These are phyloP conservation scores for Atherinosoma microstoma DNA, from an alignment of 2,797 vertebrate genomes.

Conservation along the genomic window DNA sequence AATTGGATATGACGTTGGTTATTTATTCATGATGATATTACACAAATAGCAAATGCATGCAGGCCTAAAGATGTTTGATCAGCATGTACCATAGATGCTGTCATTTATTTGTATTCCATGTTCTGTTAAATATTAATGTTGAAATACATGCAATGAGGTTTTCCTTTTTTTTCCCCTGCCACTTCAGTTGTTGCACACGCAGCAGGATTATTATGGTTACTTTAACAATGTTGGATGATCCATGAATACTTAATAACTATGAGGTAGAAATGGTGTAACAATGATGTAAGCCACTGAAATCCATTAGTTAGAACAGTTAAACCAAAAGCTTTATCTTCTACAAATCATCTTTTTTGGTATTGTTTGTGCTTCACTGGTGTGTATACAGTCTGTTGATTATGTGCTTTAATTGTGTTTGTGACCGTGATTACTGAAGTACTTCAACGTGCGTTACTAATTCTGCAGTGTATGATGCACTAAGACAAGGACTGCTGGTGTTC, in stretches of 20 bases:
- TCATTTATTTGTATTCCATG: slow-evolving; percentile 24
- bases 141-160: slow-evolving; percentile 33
- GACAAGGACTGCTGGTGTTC: slow-evolving; percentile 35
- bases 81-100: slow-evolving; percentile 45
- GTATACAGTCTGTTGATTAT: neutral
- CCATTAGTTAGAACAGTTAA: slow-evolving; percentile 61
- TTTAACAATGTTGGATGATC: slow-evolving; percentile 65
- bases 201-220: slow-evolving; percentile 56
- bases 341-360: slow-evolving; percentile 33
- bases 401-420: slow-evolving; percentile 11
- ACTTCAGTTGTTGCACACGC: slow-evolving; percentile 53
- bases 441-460: slow-evolving; percentile 5
- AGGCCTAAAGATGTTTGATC: slow-evolving; percentile 51
- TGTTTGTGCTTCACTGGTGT: slow-evolving; percentile 5
- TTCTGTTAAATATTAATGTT: slow-evolving; percentile 47
- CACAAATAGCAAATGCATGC: slow-evolving; percentile 39
- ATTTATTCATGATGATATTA: slow-evolving; percentile 48
- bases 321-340: slow-evolving; percentile 48
- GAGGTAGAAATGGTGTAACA: slow-evolving; percentile 69
- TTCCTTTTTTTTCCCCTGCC: slow-evolving; percentile 39
- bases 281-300: slow-evolving; percentile 75
- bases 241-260: slow-evolving; percentile 71
- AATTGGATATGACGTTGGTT: slow-evolving; percentile 38
- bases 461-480: slow-evolving; percentile 7
- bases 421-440: slow-evolving; percentile 4